A percentile compares a stretch with the other conserved stretches of the same genome.
phyloP scores from a whole-genome alignment of 1,140 invertebrate species.

The Odontomachus brunneus region DNA sequence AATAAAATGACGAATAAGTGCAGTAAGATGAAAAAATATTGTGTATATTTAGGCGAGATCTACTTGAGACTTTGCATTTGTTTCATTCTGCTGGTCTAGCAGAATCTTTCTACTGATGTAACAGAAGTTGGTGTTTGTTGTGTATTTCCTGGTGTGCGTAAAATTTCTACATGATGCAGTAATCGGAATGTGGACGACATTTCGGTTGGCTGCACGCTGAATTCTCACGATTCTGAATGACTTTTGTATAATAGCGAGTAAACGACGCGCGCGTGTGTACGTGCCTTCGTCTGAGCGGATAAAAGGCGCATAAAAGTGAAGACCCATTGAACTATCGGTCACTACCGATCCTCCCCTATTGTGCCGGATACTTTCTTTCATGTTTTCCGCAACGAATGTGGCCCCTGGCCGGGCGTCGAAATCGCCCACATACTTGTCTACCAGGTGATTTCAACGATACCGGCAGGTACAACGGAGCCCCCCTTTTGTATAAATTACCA shows the following conservation, averaged over 20 bases:
- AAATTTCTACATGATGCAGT: not conserved
- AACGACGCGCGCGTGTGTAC: slow-evolving; percentile 19
- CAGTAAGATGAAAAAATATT: too few relatives aligned
- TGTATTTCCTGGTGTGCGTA: not conserved
- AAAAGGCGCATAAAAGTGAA: slow-evolving; percentile 42
- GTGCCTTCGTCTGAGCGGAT: not conserved
- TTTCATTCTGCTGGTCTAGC: too few relatives aligned
- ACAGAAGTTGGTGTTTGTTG: too few relatives aligned
- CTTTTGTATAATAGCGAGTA: slow-evolving; percentile 38
- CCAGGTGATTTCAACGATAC: slow-evolving; percentile 72
- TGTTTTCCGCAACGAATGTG: slow-evolving; percentile 38
- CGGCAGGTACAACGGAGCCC: slow-evolving; percentile 31
- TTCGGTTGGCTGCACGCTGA: not conserved
- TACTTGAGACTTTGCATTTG: too few relatives aligned
- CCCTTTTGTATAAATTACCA: slow-evolving; percentile 9
- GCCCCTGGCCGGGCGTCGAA: slow-evolving; percentile 72
- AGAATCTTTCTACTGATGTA: too few relatives aligned
- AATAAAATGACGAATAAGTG: not conserved
- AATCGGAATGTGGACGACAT: slow-evolving; percentile 12
- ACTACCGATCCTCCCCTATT: not conserved
- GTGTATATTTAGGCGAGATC: too few relatives aligned
- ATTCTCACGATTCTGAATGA: slow-evolving; percentile 71
- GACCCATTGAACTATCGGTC: slow-evolving; percentile 17
- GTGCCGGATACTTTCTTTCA: slow-evolving; percentile 49
- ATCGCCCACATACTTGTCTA: slow-evolving; percentile 68